Evolutionary conservation across 2,113 vertebrate genomes (phyloP).

Genomic region (Hipposideros armiger): DNA sequence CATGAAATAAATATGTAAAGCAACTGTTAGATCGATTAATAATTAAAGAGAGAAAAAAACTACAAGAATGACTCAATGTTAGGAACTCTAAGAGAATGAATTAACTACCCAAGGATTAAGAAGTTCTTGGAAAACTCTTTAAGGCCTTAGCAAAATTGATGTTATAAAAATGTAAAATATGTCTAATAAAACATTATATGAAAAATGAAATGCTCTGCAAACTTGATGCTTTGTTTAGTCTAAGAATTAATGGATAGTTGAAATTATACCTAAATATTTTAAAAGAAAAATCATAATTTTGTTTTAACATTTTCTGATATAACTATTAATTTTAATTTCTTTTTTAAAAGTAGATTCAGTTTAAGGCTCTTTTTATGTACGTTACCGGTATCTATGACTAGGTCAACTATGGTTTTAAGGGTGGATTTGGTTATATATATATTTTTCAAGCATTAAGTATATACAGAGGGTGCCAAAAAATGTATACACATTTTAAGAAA

Average conservation of each 20-base stretch:
- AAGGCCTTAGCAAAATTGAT: background rate
- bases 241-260: background rate
- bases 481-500: too few species aligned
- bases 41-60: background rate
- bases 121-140: conserved; percentile 24
- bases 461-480: too few species aligned
- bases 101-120: conserved; percentile 16
- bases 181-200: background rate
- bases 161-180: conserved; percentile 28
- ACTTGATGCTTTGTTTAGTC: conserved; percentile 19
- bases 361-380: background rate
- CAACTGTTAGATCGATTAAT: background rate
- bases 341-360: conserved; percentile 1
- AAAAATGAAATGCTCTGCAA: conserved; percentile 37
- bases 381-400: background rate
- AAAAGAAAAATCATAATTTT: background rate
- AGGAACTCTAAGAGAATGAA: conserved; percentile 11
- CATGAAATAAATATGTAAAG: conserved; percentile 3
- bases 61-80: background rate
- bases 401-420: background rate
- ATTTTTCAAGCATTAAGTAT: too few species aligned
- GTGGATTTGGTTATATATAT: background rate
- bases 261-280: conserved; percentile 45
- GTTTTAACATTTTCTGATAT: conserved; percentile 12
- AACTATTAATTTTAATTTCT: background rate